A percentile compares a stretch with the other conserved stretches of the same genome.
phyloP scores from a whole-genome alignment of 1,140 invertebrate species.

The Pentalonia nigronervosa region DNA sequence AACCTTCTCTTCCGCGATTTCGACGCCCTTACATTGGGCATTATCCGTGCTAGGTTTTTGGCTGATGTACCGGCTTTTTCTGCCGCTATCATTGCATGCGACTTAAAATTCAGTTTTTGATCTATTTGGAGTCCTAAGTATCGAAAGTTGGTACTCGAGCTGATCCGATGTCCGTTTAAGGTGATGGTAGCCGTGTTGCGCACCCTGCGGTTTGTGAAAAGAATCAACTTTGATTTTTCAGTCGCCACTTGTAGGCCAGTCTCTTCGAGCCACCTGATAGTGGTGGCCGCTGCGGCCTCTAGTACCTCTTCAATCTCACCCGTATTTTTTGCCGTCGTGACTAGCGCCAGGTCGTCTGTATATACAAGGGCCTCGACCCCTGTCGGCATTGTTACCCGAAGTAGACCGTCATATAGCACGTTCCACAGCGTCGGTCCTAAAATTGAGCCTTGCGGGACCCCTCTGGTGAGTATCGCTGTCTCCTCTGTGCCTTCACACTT shows the following conservation, averaged over 20 bases:
- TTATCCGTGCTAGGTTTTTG: neutral
- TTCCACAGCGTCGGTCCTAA: conserved; percentile 62
- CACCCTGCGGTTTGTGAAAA: conserved; percentile 16
- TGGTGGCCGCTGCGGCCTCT: neutral
- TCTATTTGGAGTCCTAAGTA: neutral
- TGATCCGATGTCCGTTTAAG: neutral
- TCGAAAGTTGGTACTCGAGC: neutral
- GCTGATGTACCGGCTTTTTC: neutral
- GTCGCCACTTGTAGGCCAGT: neutral
- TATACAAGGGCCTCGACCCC: conserved; percentile 60
- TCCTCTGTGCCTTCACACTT: neutral
- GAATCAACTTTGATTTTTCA: conserved; percentile 43
- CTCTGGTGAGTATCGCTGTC: conserved; percentile 34
- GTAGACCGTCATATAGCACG: conserved; percentile 63
- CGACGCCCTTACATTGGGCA: neutral
- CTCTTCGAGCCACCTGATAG: neutral
- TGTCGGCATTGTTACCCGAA: conserved; percentile 60
- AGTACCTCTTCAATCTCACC: neutral
- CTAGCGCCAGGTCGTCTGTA: conserved; percentile 62
- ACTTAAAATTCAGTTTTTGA: neutral
- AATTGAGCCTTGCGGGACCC: conserved; percentile 62
- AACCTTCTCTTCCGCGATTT: conserved; percentile 22
- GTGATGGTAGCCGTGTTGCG: neutral
- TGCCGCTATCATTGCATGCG: neutral
- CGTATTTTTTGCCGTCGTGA: conserved; percentile 30